A percentile compares a stretch with the other conserved stretches of the same genome.
phyloP scores from a whole-genome alignment of 2,113 vertebrate genomes.

The Eptesicus fuscus region DNA sequence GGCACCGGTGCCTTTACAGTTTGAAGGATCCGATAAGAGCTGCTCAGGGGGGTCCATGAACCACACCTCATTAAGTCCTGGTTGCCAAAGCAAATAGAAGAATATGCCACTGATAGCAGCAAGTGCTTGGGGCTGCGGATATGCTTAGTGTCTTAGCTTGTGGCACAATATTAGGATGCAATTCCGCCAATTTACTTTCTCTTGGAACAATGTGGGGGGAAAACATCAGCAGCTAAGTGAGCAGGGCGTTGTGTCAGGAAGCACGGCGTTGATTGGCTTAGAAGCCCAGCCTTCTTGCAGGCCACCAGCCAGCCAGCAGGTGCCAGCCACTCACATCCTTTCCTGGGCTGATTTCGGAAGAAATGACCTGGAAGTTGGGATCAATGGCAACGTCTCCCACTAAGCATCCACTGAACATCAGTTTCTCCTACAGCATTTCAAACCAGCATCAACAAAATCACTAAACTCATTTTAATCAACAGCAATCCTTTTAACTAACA shows the following conservation, averaged over 20 bases:
- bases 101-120: background rate
- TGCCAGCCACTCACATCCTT: background rate
- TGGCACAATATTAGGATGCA: background rate
- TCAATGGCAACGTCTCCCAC: background rate
- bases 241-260: background rate
- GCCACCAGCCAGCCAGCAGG: background rate
- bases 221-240: conserved; percentile 7
- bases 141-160: background rate
- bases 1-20: background rate
- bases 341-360: background rate
- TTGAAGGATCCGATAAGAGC: conserved; percentile 7
- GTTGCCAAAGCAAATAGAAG: conserved; percentile 23
- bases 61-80: conserved; percentile 4
- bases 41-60: background rate
- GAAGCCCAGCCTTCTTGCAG: background rate
- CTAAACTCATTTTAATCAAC: conserved; percentile 10
- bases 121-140: background rate
- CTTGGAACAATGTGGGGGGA: background rate
- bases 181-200: background rate
- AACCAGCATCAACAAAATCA: background rate
- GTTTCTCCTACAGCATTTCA: background rate
- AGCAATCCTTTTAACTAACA: background rate
- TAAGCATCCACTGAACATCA: background rate
- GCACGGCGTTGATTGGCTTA: background rate
- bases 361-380: background rate